A percentile compares a stretch with the other conserved stretches of the same genome.
These are phyloP conservation scores for Pachycephus smyrnensis DNA, from an alignment of 2,888 invertebrate genomes.

Conservation along the genomic window DNA sequence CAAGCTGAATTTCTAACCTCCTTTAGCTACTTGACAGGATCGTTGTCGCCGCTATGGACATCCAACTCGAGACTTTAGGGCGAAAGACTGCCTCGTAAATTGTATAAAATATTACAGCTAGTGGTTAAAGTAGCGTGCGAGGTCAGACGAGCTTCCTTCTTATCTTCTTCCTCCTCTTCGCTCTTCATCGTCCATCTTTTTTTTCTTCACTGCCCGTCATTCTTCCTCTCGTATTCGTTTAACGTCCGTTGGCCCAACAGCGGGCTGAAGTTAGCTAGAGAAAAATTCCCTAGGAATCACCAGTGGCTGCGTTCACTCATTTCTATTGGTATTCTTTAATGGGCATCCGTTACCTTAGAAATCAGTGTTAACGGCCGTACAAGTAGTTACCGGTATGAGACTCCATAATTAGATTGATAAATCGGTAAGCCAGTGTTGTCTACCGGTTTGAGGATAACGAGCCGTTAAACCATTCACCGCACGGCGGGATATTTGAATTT, in stretches of 20 bases:
- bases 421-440: not conserved
- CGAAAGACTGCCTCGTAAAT: conserved; percentile 53
- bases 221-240: not conserved
- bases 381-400: not conserved
- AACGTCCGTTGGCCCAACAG: not conserved
- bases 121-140: conserved; percentile 12
- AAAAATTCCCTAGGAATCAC: not conserved
- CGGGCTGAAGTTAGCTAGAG: not conserved
- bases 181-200: not conserved
- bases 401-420: not conserved
- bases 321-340: not conserved
- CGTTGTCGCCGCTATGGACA: conserved; percentile 30
- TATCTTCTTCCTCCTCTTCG: not conserved
- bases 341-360: not conserved
- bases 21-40: conserved; percentile 8
- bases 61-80: not conserved
- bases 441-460: not conserved
- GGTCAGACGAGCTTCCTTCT: conserved; percentile 1
- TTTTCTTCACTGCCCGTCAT: not conserved
- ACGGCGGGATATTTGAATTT: not conserved
- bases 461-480: not conserved
- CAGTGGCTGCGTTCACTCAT: not conserved
- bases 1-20: not conserved
- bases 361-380: not conserved
- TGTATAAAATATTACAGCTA: conserved; percentile 50